These are phyloP conservation scores for Branchinecta lindahli DNA, from an alignment of 1,140 invertebrate species.

Conservation along the genomic window DNA sequence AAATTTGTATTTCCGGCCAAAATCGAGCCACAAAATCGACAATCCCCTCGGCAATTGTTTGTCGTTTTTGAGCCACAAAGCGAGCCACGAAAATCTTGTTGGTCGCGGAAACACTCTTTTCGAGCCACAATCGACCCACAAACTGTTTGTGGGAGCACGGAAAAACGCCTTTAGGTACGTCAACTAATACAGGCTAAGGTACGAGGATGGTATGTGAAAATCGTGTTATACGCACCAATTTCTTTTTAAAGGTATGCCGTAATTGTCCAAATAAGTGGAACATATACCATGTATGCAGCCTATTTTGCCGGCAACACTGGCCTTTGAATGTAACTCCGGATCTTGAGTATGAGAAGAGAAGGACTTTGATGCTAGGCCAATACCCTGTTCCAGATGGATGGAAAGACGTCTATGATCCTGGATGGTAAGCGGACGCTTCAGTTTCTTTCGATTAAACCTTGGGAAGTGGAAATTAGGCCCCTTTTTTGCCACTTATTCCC, in stretches of 20 bases:
- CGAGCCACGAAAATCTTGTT: no score
- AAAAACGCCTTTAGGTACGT: no score
- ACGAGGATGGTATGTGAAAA: no score
- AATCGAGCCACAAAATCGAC: no score
- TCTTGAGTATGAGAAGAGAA: constrained; percentile 53
- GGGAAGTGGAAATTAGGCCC: no score
- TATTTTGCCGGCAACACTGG: constrained; percentile 78
- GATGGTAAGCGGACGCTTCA: constrained; percentile 40
- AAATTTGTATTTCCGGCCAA: no score
- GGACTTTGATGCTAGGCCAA: constrained; percentile 58
- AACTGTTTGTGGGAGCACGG: no score
- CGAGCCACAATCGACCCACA: no score
- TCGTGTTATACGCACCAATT: neutral
- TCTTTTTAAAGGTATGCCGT: constrained; percentile 37
- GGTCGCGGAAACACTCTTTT: no score
- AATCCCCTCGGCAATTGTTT: no score
- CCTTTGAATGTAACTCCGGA: constrained; percentile 51
- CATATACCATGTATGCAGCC: constrained; percentile 79
- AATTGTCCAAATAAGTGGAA: constrained; percentile 94
- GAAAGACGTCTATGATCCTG: constrained; percentile 84
- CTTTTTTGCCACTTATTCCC: neutral
- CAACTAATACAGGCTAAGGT: no score
- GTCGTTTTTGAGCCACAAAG: no score
- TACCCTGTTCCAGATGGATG: constrained; percentile 85
- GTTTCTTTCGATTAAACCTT: constrained; percentile 18